Evolutionary conservation across 2,113 vertebrate species (phyloP).

Genomic region (Epinephelus lanceolatus): DNA sequence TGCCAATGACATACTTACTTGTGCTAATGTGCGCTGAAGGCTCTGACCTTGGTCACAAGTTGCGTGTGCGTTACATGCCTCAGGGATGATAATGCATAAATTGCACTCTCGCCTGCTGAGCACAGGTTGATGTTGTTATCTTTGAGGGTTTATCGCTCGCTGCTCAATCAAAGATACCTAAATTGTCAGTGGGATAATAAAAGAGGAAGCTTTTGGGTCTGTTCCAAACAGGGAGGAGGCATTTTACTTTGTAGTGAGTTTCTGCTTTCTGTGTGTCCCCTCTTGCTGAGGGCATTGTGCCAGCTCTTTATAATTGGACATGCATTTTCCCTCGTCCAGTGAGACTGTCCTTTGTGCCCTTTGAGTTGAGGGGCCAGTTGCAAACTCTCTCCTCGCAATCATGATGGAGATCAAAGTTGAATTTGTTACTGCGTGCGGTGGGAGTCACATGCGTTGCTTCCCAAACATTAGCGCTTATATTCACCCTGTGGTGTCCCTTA

Average conservation of each 20-base stretch:
- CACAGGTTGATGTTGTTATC: constrained; percentile 27
- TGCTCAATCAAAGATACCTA: constrained; percentile 35
- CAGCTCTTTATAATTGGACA: constrained; percentile 63
- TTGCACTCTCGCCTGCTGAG: constrained; percentile 8
- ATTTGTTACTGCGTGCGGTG: constrained; percentile 23
- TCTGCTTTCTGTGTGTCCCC: constrained; percentile 13
- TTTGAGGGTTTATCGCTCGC: constrained; percentile 16
- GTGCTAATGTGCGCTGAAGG: constrained; percentile 28
- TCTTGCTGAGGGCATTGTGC: constrained; percentile 22
- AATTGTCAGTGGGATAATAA: constrained; percentile 23
- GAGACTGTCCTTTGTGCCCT: constrained; percentile 60
- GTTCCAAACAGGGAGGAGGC: constrained; percentile 33
- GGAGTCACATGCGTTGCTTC: constrained; percentile 57
- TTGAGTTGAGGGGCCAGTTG: constrained; percentile 59
- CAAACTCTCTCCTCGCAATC: constrained; percentile 44
- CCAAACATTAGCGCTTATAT: constrained; percentile 47
- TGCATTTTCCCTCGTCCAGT: constrained; percentile 55
- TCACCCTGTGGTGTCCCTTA: constrained; percentile 33
- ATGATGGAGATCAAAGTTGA: constrained; percentile 64
- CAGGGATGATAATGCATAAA: constrained; percentile 4
- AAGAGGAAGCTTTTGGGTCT: constrained; percentile 39
- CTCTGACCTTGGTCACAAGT: constrained; percentile 56
- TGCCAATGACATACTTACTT: constrained; percentile 17
- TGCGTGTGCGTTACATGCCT: constrained; percentile 36
- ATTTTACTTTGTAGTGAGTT: constrained; percentile 22